Evolutionary conservation across 2,888 invertebrate species (phyloP).

Genomic region (Hypolimnas misippus): DNA sequence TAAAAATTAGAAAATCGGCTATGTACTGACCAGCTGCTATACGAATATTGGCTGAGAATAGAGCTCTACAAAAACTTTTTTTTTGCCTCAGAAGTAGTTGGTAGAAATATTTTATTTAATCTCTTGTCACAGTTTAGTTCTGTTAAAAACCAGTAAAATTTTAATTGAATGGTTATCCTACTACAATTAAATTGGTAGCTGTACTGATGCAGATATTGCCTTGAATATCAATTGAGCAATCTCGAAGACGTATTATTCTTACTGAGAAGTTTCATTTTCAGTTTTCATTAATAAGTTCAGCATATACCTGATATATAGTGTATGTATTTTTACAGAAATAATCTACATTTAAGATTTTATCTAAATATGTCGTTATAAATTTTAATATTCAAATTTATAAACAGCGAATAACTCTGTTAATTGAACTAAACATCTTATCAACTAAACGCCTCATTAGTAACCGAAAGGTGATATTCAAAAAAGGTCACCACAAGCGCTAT

Average conservation of each 20-base stretch:
- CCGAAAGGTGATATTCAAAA: constrained; percentile 41
- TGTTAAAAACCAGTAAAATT: neutral
- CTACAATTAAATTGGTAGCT: constrained; percentile 28
- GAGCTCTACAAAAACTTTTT: neutral
- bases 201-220: constrained; percentile 45
- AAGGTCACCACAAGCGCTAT: constrained; percentile 60
- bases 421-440: constrained; percentile 7
- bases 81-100: neutral
- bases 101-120: neutral
- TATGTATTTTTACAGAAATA: too few species aligned
- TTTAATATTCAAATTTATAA: neutral
- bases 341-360: too few species aligned
- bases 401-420: neutral
- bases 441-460: constrained; percentile 23
- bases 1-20: constrained; percentile 7
- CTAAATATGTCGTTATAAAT: too few species aligned
- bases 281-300: neutral
- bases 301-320: neutral
- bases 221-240: constrained; percentile 60
- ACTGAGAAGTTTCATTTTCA: constrained; percentile 19
- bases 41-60: neutral
- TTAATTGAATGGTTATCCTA: constrained; percentile 26
- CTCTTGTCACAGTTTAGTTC: neutral
- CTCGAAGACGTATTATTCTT: constrained; percentile 30
- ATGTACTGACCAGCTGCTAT: constrained; percentile 13